Evolutionary conservation across 1,140 invertebrate genomes (phyloP), one percentile per base, ranked within the genome.

Genomic region (Dendroctonus ponderosae): DNA sequence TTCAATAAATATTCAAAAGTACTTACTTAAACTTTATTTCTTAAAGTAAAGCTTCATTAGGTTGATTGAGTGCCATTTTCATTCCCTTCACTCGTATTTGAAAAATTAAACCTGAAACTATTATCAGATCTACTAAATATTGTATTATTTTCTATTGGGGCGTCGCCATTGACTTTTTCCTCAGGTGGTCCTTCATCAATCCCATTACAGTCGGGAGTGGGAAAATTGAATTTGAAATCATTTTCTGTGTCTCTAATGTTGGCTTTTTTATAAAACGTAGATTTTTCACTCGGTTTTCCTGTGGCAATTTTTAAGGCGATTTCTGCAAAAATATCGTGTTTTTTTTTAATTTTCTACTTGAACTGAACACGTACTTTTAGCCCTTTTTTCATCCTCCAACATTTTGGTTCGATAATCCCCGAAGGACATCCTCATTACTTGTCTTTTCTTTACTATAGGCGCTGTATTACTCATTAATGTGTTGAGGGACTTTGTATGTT

Each of bases 361-460:
- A 26, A 44, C 53, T 62, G 61, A 39, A 12, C 70, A 66, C 0
- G 66, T 74, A 77, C 79, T 74, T 77, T 83, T 82, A 7, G 73
- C 73, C 79, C 88, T 89, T 66, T 87, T 88, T 68, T 89, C 86
- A 71, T 91, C 88, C 0, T 83, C 81, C n/a, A 81, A 80, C 89
- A 91, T 91, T 78, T 89, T 89, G 8, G 82, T 79, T 70, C 89
- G 80, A 72, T 91, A 91, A 77, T 91, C 87, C 4, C 89, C 89
- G 74, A 90, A 87, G 6, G 85, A 84, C 7, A 83, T 82, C 69
- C 87, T 81, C 89, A 91, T 91, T 57, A 89, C 73, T 75, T 90
- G 89, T 44, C 88, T 81, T 67, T 91, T 91, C 66, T 85, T 84
- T 43, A 90, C 83, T 5, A 87, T 74, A 0, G 89, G 83, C 0